Evolutionary conservation across 2,797 vertebrate species (phyloP), one percentile per base, ranked within the genome.

Genomic region (Gallinago solitaria): DNA sequence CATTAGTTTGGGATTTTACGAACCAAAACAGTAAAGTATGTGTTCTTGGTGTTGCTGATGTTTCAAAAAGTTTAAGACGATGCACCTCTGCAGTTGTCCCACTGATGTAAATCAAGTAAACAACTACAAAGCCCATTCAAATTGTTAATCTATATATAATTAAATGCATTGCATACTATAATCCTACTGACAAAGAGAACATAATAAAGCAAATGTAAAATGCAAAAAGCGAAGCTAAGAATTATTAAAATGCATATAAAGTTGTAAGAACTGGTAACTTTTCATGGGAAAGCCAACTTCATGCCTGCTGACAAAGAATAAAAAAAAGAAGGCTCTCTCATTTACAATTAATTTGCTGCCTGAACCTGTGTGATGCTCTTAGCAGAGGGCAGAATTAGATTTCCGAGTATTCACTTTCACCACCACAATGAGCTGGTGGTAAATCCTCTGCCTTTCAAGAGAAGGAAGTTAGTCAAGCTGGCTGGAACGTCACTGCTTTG

Each of bases 11-110:
- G 41, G 39, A 77, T 94, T 97, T 97, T 97, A 94, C 86, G 86
- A 97, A 89, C 43, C 61, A 74, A 54, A 67, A 14, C 28, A 76
- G 67, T 79, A 94, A 90, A 94, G 59, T 33, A 57, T 43, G 39
- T 57, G 50, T 51, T 53, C 45, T 69, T 64, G 23, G 18, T 70
- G 91, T 97, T 97, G 73, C 92, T 96, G 88, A 77, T 91, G 67
- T 39, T 93, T 90, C 84, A 81, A 93, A 92, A 93, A 95, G 80
- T 91, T 91, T 92, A 96, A 95, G 70, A 95, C 9, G 45, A 70
- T 47, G 48, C 56, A 65, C 43, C 61, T 96, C 33, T 71, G 56
- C 48, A 59, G 63, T 90, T 90, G 57, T 91, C 54, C 65, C 91
- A n/a, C 51, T 50, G 67, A 83, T 88, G 57, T 9, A 25, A 50